These are phyloP conservation scores for Clunio marinus DNA, from an alignment of 2,888 invertebrate species.

Conservation along the genomic window DNA sequence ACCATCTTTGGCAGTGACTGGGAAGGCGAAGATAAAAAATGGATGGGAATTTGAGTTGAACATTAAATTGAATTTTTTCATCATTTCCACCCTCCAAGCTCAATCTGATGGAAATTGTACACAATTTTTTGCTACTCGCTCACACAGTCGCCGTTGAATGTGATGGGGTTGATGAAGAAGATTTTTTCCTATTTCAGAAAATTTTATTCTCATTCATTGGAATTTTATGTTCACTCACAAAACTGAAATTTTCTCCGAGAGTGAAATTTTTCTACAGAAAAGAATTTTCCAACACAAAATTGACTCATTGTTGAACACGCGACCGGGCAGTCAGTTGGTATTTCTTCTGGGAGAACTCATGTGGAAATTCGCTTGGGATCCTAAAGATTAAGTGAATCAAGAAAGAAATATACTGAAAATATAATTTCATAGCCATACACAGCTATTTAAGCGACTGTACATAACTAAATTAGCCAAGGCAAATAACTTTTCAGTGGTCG, in stretches of 20 bases:
- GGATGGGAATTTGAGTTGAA: slow-evolving; percentile 39
- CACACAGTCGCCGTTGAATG: not conserved
- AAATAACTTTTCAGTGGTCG: not conserved
- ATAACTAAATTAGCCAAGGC: not conserved
- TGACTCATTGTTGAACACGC: not conserved
- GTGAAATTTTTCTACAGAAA: not conserved
- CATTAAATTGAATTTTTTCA: slow-evolving; percentile 39
- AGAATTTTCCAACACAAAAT: not conserved
- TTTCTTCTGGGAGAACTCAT: not conserved
- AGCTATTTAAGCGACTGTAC: not conserved
- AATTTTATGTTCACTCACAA: not conserved
- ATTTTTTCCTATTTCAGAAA: not conserved
- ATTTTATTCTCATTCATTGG: not conserved
- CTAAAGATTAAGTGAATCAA: too few relatives aligned
- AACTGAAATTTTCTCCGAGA: too few relatives aligned
- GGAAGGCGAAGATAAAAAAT: slow-evolving; percentile 37
- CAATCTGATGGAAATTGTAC: slow-evolving; percentile 37
- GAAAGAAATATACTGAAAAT: not conserved
- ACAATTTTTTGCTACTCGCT: slow-evolving; percentile 13
- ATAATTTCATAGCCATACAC: slow-evolving; percentile 8
- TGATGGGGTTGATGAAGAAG: not conserved
- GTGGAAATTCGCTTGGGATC: too few relatives aligned
- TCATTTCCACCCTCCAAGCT: slow-evolving; percentile 22
- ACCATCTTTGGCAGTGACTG: slow-evolving; percentile 24
- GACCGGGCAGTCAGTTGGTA: not conserved